Evolutionary conservation across 2,888 invertebrate species (phyloP).

Genomic region (Caenorhabditis sinica): DNA sequence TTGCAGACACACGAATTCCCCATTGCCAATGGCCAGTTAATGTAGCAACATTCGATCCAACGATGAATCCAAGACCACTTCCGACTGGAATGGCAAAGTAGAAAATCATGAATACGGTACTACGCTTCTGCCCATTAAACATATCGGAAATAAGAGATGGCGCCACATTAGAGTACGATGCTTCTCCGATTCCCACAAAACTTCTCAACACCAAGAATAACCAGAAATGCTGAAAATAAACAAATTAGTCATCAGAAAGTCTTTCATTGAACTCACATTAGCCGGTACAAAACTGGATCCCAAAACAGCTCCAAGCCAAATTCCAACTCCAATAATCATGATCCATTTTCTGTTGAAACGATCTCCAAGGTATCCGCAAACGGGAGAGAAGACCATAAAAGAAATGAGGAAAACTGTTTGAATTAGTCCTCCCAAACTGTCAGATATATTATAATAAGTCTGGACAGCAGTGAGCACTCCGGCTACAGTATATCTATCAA

Average conservation of each 20-base stretch:
- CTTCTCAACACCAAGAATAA: slow-evolving; percentile 92
- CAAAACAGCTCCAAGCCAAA: slow-evolving; percentile 95
- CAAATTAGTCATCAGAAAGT: slow-evolving; percentile 7
- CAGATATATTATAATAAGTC: slow-evolving; percentile 88
- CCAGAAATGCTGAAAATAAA: slow-evolving; percentile 87
- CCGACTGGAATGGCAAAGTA: slow-evolving; percentile 97
- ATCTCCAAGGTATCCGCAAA: slow-evolving; percentile 98
- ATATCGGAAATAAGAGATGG: slow-evolving; percentile 97
- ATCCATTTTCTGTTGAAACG: slow-evolving; percentile 93
- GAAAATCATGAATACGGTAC: slow-evolving; percentile 95
- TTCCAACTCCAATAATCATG: slow-evolving; percentile 93
- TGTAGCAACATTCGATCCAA: slow-evolving; percentile 92
- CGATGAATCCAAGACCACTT: slow-evolving; percentile 94
- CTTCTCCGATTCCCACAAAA: slow-evolving; percentile 97
- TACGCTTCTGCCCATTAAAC: slow-evolving; percentile 89
- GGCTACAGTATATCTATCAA: slow-evolving; percentile 97
- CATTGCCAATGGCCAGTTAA: slow-evolving; percentile 91
- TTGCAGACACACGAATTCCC: slow-evolving; percentile 92
- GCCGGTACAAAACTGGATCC: slow-evolving; percentile 90
- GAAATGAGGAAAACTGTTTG: slow-evolving; percentile 96
- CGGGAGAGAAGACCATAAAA: slow-evolving; percentile 97
- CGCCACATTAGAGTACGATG: slow-evolving; percentile 98
- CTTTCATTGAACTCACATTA: slow-evolving; percentile 85
- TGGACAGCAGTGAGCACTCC: slow-evolving; percentile 93
- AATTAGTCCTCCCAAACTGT: slow-evolving; percentile 92